Percentiles rank a stretch among this genome's conserved stretches.
These are phyloP conservation scores for Amphipoea lucens DNA, from an alignment of 2,888 invertebrate species.

Conservation along the genomic window DNA sequence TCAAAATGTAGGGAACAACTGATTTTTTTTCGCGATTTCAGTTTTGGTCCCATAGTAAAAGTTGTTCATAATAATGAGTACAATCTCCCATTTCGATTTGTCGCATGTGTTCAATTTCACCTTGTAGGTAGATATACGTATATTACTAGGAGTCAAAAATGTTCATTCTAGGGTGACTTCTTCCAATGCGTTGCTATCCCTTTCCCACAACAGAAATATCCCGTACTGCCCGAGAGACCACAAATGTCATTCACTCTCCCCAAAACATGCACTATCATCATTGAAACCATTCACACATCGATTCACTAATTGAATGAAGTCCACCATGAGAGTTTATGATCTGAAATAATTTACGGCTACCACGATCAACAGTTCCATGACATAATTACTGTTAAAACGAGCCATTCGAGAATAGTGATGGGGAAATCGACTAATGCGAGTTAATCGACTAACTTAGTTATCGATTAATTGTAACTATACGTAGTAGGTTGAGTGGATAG, in stretches of 20 bases:
- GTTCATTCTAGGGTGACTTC: background rate
- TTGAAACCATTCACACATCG: constrained; percentile 36
- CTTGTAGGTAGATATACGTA: too few species aligned
- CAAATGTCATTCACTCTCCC: constrained; percentile 33
- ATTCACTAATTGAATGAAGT: constrained; percentile 60
- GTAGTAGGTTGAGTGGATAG: background rate
- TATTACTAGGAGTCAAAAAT: background rate
- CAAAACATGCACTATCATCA: constrained; percentile 38
- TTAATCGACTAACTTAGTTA: constrained; percentile 24
- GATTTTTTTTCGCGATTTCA: too few species aligned
- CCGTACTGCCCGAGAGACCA: background rate
- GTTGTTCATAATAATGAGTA: too few species aligned
- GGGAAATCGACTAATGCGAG: constrained; percentile 31
- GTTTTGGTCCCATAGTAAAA: too few species aligned
- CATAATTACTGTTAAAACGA: constrained; percentile 62
- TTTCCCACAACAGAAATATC: background rate
- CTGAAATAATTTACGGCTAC: constrained; percentile 73
- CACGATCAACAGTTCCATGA: constrained; percentile 70
- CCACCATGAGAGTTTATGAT: constrained; percentile 69
- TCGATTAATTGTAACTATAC: constrained; percentile 13
- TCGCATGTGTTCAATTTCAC: too few species aligned
- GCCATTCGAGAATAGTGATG: constrained; percentile 32
- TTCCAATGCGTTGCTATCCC: background rate
- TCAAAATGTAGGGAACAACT: too few species aligned
- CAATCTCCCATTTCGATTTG: too few species aligned